A percentile compares a stretch with the other conserved stretches of the same genome.
phyloP scores from a whole-genome alignment of 2,113 vertebrate species.

The Pelodiscus sinensis region DNA sequence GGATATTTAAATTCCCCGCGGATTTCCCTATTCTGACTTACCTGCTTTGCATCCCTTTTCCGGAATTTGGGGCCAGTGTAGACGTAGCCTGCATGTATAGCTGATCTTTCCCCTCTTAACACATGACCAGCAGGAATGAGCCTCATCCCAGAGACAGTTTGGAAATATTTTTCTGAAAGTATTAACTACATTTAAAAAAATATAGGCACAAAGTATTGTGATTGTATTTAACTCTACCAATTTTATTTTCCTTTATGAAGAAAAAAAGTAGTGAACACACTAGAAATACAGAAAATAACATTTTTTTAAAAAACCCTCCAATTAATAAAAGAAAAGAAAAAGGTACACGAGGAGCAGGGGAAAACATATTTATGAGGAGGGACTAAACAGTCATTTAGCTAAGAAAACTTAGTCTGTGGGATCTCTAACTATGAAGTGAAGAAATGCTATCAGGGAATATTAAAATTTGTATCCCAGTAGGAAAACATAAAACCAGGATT shows the following conservation, averaged over 20 bases:
- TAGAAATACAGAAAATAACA: background rate
- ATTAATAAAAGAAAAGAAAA: background rate
- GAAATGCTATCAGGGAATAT: background rate
- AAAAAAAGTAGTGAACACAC: background rate
- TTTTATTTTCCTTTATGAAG: background rate
- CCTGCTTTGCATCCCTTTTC: no score
- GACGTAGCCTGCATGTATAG: no score
- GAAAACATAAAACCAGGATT: background rate
- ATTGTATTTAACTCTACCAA: background rate
- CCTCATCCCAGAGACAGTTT: no score
- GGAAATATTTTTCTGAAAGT: background rate
- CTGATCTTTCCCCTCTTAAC: background rate
- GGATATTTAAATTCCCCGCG: no score
- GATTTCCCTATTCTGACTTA: no score
- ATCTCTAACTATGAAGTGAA: background rate
- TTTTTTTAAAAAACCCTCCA: background rate
- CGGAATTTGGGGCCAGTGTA: no score
- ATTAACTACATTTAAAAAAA: background rate
- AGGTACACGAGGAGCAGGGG: background rate
- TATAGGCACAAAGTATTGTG: background rate
- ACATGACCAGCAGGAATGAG: background rate
- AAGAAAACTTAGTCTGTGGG: background rate
- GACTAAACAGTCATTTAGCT: background rate
- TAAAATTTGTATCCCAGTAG: background rate
- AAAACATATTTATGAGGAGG: background rate